A percentile compares a stretch with the other conserved stretches of the same genome.
Evolutionary conservation across 2,888 invertebrate species (phyloP).

Genomic region (Drosophila demipolita): DNA sequence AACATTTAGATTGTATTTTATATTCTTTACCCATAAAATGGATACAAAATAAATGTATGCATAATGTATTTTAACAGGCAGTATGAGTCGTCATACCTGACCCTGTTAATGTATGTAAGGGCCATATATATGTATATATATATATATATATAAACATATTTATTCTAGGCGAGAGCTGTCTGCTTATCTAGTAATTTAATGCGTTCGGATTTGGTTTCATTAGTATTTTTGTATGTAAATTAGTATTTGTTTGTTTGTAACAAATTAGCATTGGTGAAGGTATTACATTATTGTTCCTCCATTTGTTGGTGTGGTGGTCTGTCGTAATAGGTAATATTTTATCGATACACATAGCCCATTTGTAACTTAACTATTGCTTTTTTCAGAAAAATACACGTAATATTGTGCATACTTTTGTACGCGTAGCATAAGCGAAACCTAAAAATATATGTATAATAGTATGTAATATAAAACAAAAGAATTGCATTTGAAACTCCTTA

Average conservation of each 20-base stretch:
- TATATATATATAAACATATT: neutral
- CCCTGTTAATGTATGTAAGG: neutral
- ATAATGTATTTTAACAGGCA: neutral
- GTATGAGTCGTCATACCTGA: neutral
- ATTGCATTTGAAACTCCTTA: conserved; percentile 2
- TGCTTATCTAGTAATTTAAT: neutral
- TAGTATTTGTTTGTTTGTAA: neutral
- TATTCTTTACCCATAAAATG: neutral
- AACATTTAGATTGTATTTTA: conserved; percentile 4
- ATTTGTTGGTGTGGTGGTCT: conserved; percentile 10
- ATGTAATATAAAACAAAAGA: neutral
- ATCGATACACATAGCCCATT: neutral
- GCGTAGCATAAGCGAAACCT: neutral
- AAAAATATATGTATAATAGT: neutral
- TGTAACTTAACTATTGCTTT: conserved; percentile 27
- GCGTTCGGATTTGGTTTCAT: conserved; percentile 18
- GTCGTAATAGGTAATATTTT: neutral
- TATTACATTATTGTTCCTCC: conserved; percentile 1
- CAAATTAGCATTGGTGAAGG: neutral
- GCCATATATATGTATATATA: neutral
- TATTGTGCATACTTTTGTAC: neutral
- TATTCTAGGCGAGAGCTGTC: neutral
- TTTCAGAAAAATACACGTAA: conserved; percentile 17
- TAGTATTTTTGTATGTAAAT: neutral
- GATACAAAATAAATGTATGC: neutral